Evolutionary conservation across 2,113 vertebrate genomes (phyloP).

Genomic region (Nestor notabilis): DNA sequence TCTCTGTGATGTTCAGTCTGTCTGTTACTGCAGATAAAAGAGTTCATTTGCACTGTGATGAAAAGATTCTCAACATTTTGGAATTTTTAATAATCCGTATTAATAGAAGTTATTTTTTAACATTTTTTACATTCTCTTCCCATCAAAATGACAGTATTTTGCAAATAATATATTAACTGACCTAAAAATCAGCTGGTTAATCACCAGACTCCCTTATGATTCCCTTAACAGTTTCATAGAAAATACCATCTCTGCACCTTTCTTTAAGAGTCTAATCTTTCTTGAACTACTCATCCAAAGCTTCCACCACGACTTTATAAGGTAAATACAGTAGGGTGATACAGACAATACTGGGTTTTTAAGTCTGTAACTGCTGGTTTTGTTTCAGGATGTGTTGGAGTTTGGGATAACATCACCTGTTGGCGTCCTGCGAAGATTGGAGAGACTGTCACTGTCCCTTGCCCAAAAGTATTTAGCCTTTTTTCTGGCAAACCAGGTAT

Average conservation of each 20-base stretch:
- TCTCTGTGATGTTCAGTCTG: background rate
- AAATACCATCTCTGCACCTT: background rate
- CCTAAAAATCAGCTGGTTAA: background rate
- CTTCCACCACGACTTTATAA: background rate
- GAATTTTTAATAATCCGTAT: background rate
- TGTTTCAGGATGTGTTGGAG: conserved; percentile 75
- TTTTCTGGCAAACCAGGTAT: conserved; percentile 77
- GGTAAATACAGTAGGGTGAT: background rate
- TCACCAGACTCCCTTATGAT: background rate
- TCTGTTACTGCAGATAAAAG: background rate
- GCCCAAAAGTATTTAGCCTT: conserved; percentile 76
- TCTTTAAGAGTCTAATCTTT: background rate
- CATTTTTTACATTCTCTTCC: background rate
- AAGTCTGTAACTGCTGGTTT: background rate
- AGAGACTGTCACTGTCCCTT: conserved; percentile 81
- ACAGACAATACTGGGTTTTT: background rate
- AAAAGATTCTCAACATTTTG: background rate
- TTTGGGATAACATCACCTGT: conserved; percentile 85
- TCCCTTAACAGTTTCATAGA: background rate
- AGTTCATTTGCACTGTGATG: background rate
- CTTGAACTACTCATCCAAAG: background rate
- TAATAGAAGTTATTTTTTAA: background rate
- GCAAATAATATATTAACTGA: background rate
- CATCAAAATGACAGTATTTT: background rate
- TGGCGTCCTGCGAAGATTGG: conserved; percentile 80